phyloP scores from a whole-genome alignment of 2,888 invertebrate genomes.

The Phalera bucephala region DNA sequence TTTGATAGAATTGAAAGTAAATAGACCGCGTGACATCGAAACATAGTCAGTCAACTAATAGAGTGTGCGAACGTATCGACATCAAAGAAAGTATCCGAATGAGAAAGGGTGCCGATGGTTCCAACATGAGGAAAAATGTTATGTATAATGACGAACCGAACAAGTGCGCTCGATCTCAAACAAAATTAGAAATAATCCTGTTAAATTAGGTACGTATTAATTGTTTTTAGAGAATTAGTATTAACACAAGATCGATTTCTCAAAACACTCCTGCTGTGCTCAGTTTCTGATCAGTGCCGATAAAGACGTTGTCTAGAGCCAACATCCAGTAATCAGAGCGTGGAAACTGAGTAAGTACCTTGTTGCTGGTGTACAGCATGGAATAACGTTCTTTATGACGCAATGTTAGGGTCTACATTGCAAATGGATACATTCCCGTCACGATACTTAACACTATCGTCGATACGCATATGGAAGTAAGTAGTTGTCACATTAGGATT shows the following conservation, averaged over 20 bases:
- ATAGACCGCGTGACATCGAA: too few species aligned
- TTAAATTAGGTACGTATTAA: too few species aligned
- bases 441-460: constrained; percentile 27
- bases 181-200: too few species aligned
- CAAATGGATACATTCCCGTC: constrained; percentile 10
- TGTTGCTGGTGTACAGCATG: constrained; percentile 52
- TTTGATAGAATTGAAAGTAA: too few species aligned
- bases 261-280: constrained; percentile 50
- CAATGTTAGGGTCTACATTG: constrained; percentile 41
- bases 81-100: too few species aligned
- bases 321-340: constrained; percentile 83
- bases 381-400: constrained; percentile 47
- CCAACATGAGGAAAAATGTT: too few species aligned
- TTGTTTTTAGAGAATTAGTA: constrained; percentile 19
- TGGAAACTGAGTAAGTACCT: constrained; percentile 77
- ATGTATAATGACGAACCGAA: too few species aligned
- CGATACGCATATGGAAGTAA: constrained; percentile 28
- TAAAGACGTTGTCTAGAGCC: constrained; percentile 80
- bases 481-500: constrained; percentile 22
- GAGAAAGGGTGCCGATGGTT: too few species aligned
- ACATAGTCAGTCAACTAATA: too few species aligned
- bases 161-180: too few species aligned
- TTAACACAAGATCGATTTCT: constrained; percentile 44
- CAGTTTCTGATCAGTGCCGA: constrained; percentile 74
- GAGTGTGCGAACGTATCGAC: too few species aligned